Percentiles rank a stretch among this genome's conserved stretches.
phyloP scores from a whole-genome alignment of 1,140 invertebrate species.

The Lamellibrachia luymesi region DNA sequence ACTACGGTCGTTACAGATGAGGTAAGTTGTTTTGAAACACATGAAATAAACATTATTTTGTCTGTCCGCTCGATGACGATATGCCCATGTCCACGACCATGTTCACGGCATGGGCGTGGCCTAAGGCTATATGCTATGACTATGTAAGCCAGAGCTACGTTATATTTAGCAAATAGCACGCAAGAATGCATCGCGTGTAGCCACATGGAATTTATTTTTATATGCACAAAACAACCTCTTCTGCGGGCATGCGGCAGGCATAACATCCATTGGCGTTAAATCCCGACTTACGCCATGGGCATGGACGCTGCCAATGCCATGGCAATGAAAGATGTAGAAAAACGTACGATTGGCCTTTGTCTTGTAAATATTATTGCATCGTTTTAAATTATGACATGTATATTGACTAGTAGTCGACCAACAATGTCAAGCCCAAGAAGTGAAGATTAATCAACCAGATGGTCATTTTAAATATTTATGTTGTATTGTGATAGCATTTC shows the following conservation, averaged over 20 bases:
- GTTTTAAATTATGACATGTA: background rate
- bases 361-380: background rate
- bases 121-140: background rate
- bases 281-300: too few species aligned
- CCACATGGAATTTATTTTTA: background rate
- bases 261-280: too few species aligned
- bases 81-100: background rate
- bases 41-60: too few species aligned
- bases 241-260: too few species aligned
- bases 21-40: background rate
- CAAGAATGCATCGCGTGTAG: background rate
- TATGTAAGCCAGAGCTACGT: background rate
- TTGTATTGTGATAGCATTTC: background rate
- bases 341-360: too few species aligned
- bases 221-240: too few species aligned
- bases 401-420: background rate
- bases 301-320: too few species aligned
- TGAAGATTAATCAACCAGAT: background rate
- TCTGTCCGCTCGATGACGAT: too few species aligned
- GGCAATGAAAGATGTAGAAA: too few species aligned
- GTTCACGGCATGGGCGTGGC: background rate
- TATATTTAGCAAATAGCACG: background rate
- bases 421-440: background rate
- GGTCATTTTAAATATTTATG: background rate
- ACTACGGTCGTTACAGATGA: background rate